These are phyloP conservation scores for Actenoides lindsayi DNA, from an alignment of 2,113 vertebrate genomes.

Conservation along the genomic window DNA sequence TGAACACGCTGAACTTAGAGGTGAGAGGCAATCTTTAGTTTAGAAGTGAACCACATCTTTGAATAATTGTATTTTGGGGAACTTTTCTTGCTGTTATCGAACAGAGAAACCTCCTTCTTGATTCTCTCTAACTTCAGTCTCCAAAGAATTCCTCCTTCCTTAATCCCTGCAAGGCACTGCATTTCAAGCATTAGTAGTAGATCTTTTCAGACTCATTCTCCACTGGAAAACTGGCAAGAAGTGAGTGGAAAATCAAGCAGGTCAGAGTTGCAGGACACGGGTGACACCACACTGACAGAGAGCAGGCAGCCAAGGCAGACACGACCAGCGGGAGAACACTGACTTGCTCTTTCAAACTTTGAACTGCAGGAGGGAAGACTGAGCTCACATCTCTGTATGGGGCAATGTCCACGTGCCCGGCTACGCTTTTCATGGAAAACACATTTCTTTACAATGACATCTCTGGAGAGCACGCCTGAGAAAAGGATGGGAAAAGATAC, in stretches of 20 bases:
- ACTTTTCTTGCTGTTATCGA: neutral
- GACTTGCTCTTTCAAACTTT: constrained; percentile 67
- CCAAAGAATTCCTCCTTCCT: neutral
- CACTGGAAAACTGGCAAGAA: constrained; percentile 27
- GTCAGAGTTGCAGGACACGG: neutral
- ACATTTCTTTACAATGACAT: neutral
- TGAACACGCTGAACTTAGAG: neutral
- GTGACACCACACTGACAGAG: neutral
- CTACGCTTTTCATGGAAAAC: neutral
- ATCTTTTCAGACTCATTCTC: neutral
- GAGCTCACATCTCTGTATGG: neutral
- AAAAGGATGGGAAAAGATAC: neutral
- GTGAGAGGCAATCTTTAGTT: neutral
- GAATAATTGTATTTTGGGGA: neutral
- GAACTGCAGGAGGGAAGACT: constrained; percentile 29
- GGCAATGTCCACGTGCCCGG: neutral
- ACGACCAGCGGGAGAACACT: neutral
- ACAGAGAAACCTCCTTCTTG: neutral
- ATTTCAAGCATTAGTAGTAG: neutral
- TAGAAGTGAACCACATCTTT: neutral
- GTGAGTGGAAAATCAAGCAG: constrained; percentile 37
- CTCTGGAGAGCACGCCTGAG: neutral
- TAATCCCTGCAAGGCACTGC: neutral
- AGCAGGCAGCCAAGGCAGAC: neutral
- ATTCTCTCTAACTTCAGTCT: neutral